Percentiles rank a stretch among this genome's conserved stretches.
Conservation (phyloP, 2,113 vertebrate species). For the Salminus brasiliensis region DNA sequence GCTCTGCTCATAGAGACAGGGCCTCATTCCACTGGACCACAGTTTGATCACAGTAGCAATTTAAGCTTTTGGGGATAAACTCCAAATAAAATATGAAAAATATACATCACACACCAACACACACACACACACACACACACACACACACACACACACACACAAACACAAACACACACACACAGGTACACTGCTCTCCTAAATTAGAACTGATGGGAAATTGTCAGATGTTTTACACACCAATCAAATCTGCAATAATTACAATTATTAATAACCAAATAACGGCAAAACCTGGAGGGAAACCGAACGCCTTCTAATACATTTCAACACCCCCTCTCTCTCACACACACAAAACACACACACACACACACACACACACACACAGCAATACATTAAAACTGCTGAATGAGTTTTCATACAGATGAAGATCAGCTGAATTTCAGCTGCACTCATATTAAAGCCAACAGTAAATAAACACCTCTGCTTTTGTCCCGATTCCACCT, state of each 20-base stretch:
- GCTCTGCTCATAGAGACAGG: too few relatives aligned
- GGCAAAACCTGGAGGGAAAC: too few relatives aligned
- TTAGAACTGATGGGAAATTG: background rate
- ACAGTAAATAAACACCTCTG: conserved; percentile 20
- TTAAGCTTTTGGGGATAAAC: too few relatives aligned
- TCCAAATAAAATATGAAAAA: too few relatives aligned
- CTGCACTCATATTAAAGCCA: background rate
- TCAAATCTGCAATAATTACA: background rate
- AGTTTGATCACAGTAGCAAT: too few relatives aligned
- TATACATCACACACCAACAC: background rate
- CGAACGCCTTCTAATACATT: too few relatives aligned
- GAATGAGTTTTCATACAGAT: background rate
- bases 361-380: background rate
- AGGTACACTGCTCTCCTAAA: background rate
- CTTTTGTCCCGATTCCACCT: background rate
- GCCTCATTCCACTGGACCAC: too few relatives aligned
- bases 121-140: too few relatives aligned
- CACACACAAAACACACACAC: background rate
- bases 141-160: background rate
- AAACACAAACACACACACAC: background rate
- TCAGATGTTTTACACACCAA: background rate
- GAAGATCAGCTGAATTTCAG: too few relatives aligned
- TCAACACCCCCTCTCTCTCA: too few relatives aligned
- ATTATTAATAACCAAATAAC: background rate
- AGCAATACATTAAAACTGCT: background rate